phyloP scores from a whole-genome alignment of 2,888 invertebrate species.

The Hydropsyche betteni region DNA sequence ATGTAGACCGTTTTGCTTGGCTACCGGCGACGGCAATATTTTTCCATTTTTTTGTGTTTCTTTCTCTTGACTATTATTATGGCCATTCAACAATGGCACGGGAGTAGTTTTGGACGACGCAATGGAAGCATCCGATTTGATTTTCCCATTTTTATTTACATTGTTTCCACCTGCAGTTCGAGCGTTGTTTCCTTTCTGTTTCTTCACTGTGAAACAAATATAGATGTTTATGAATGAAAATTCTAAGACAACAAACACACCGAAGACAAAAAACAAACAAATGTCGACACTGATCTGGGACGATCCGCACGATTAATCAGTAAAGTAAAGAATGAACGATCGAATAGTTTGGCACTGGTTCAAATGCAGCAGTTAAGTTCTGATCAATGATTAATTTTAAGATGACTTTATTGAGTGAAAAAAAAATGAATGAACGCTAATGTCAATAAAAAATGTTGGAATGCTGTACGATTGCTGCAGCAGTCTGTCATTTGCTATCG shows the following conservation, averaged over 20 bases:
- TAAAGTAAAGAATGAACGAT: not conserved
- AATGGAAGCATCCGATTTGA: conserved; percentile 5
- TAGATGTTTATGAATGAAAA: not conserved
- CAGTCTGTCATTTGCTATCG: no score
- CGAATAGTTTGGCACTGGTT: not conserved
- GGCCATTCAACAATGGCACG: conserved; percentile 20
- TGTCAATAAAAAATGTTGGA: not conserved
- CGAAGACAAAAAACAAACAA: not conserved
- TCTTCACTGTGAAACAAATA: conserved; percentile 20
- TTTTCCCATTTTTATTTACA: conserved; percentile 29
- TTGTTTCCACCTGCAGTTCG: not conserved
- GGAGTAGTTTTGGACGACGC: not conserved
- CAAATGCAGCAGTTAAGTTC: not conserved
- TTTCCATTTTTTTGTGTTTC: conserved; percentile 18
- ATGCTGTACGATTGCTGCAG: not conserved
- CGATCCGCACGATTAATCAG: not conserved
- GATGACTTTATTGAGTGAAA: no score
- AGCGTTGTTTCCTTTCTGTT: conserved; percentile 20
- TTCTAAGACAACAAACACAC: not conserved
- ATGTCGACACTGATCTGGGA: not conserved
- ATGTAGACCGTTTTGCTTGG: conserved; percentile 32
- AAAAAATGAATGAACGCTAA: not conserved
- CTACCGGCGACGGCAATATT: not conserved
- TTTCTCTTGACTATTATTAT: conserved; percentile 3
- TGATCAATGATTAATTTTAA: not conserved